These are phyloP conservation scores for Siniperca scherzeri DNA, from an alignment of 2,797 vertebrate genomes.

Conservation along the genomic window DNA sequence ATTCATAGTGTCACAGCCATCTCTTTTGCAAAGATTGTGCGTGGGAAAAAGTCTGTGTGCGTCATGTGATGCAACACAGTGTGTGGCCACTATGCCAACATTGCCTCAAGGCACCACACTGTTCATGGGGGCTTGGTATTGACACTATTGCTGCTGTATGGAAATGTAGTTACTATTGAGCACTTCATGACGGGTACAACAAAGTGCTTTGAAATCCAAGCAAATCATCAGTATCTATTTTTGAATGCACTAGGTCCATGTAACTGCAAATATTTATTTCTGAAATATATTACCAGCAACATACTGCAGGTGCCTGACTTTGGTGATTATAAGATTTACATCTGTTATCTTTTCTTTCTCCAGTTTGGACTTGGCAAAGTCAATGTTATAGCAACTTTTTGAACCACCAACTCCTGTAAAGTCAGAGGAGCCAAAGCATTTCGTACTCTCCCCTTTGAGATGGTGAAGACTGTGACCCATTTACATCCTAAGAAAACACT, in stretches of 20 bases:
- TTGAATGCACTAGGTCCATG: not conserved
- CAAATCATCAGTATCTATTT: not conserved
- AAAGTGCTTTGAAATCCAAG: not conserved
- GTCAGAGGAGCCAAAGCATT: not conserved
- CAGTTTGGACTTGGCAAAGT: not conserved
- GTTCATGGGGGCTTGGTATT: not conserved
- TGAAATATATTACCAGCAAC: not conserved
- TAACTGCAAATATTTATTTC: not conserved
- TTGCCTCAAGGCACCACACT: not conserved
- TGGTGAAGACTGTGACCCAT: conserved; percentile 56
- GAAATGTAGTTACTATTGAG: not conserved
- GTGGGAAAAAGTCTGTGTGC: too few relatives aligned
- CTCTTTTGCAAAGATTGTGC: not conserved
- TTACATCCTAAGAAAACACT: conserved; percentile 67
- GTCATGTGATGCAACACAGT: not conserved
- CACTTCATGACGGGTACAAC: not conserved
- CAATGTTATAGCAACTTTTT: not conserved
- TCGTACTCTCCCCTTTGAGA: conserved; percentile 24
- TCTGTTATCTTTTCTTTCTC: not conserved
- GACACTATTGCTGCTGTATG: not conserved
- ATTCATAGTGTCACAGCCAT: not conserved
- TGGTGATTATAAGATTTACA: not conserved
- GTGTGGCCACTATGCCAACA: too few relatives aligned
- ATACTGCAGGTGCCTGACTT: not conserved
- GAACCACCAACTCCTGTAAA: conserved; percentile 3